phyloP scores from a whole-genome alignment of 1,140 invertebrate genomes.

The Trachymyrmex cornetzi region DNA sequence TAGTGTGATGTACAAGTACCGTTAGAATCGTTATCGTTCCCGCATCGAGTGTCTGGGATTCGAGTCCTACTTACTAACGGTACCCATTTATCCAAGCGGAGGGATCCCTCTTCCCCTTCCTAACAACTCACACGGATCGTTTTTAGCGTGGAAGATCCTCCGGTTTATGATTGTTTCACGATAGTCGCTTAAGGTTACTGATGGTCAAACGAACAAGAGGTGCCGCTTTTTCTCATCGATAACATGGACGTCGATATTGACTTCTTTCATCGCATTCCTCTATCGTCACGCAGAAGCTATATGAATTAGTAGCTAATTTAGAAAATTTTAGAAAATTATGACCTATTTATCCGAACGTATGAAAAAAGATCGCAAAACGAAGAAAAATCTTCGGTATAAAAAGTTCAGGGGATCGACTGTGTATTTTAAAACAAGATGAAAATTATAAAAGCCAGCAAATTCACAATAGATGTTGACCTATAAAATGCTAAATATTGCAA shows the following conservation, averaged over 20 bases:
- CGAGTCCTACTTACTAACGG: constrained; percentile 66
- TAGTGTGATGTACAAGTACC: constrained; percentile 30
- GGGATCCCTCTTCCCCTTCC: background rate
- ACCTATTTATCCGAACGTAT: background rate
- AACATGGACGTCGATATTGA: constrained; percentile 24
- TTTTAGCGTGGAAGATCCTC: constrained; percentile 26
- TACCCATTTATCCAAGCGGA: constrained; percentile 50
- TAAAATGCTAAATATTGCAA: too few species aligned
- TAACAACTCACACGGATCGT: background rate
- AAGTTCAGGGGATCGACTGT: too few species aligned
- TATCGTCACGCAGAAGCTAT: background rate
- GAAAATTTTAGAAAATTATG: constrained; percentile 3
- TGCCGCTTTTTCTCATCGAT: constrained; percentile 29
- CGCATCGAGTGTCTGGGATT: constrained; percentile 36
- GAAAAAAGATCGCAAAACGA: background rate
- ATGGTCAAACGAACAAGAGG: background rate
- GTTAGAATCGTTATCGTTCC: constrained; percentile 69
- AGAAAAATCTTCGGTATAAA: background rate
- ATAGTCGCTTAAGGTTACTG: constrained; percentile 36
- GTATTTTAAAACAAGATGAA: too few species aligned
- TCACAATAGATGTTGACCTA: too few species aligned
- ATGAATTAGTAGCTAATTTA: background rate
- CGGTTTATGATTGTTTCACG: constrained; percentile 19
- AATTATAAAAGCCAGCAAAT: too few species aligned
- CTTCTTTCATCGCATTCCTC: background rate